Conservation (phyloP, 2,797 vertebrate genomes). For the Pseudochirops cupreus region DNA sequence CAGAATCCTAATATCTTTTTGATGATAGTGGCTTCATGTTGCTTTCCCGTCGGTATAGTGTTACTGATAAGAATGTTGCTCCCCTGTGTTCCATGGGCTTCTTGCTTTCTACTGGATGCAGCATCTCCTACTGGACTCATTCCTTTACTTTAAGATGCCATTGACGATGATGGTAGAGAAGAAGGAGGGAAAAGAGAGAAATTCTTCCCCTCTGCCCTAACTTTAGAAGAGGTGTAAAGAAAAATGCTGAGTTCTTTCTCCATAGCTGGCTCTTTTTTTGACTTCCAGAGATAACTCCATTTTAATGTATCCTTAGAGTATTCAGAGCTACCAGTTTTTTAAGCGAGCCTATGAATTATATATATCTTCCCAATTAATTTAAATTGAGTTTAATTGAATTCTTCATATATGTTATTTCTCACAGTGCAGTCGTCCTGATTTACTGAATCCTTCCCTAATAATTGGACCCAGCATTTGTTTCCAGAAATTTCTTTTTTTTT, state of each 20-base stretch:
- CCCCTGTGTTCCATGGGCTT: background rate
- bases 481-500: conserved; percentile 48
- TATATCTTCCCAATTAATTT: background rate
- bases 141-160: background rate
- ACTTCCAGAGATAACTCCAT: background rate
- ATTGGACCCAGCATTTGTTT: background rate
- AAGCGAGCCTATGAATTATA: background rate
- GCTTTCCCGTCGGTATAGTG: background rate
- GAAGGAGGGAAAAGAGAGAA: background rate
- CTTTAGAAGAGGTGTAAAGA: background rate
- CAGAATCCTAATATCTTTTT: background rate
- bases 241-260: background rate
- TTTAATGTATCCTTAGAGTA: background rate
- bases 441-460: background rate
- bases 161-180: background rate
- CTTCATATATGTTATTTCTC: background rate
- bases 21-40: background rate
- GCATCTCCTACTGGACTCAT: background rate
- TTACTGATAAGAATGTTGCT: background rate
- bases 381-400: background rate
- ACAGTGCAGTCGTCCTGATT: background rate
- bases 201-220: background rate
- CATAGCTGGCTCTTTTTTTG: background rate
- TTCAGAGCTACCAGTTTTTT: background rate
- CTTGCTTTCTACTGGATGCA: background rate